Percentiles rank a stretch among this genome's conserved stretches.
Evolutionary conservation across 2,888 invertebrate genomes (phyloP).

Genomic region (Iphiclides podalirius): DNA sequence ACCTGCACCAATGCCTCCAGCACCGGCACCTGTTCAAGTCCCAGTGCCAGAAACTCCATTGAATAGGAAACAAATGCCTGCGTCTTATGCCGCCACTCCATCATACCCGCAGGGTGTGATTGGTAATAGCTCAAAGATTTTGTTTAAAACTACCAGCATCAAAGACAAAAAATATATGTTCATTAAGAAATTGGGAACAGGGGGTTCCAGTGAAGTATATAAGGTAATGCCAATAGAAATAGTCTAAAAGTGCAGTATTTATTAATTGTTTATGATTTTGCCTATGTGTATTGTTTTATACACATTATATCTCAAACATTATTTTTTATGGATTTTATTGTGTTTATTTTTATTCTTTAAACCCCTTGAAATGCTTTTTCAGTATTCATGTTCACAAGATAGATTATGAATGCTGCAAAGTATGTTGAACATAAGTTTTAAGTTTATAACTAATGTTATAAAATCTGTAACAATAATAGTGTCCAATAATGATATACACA

Average conservation of each 20-base stretch:
- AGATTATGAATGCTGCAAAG: too few relatives aligned
- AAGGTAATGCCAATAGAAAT: slow-evolving; percentile 52
- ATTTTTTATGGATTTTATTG: too few relatives aligned
- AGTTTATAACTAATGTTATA: too few relatives aligned
- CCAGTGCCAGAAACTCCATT: slow-evolving; percentile 55
- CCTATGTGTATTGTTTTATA: neutral
- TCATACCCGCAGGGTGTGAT: slow-evolving; percentile 63
- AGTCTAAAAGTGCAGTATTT: neutral
- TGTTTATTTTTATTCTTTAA: too few relatives aligned
- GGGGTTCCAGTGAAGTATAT: slow-evolving; percentile 94
- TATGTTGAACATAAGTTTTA: too few relatives aligned
- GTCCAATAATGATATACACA: too few relatives aligned
- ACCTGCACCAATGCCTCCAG: neutral
- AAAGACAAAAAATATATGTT: slow-evolving; percentile 87
- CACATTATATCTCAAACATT: too few relatives aligned
- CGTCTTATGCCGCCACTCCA: slow-evolving; percentile 59
- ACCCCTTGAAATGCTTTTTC: too few relatives aligned
- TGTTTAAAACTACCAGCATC: slow-evolving; percentile 80
- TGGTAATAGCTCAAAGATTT: slow-evolving; percentile 51
- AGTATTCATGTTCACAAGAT: too few relatives aligned
- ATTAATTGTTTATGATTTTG: too few relatives aligned
- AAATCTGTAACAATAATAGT: too few relatives aligned
- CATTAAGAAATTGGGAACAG: slow-evolving; percentile 88
- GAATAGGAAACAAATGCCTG: slow-evolving; percentile 49
- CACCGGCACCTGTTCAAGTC: slow-evolving; percentile 23